Conservation (phyloP, 2,113 vertebrate species). For the Taurulus bubalis region DNA sequence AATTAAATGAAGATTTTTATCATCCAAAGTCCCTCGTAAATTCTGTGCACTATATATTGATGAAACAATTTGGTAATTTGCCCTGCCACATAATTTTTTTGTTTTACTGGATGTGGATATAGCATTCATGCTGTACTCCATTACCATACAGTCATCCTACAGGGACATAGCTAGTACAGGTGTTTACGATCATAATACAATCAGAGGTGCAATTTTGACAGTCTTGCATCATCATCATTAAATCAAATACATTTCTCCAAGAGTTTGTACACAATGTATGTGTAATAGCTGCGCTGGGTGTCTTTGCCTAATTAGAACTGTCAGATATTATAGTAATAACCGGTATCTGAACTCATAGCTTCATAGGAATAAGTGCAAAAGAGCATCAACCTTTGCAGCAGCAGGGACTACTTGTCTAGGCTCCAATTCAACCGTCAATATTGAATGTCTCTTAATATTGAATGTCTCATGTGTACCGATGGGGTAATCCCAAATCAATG, state of each 20-base stretch:
- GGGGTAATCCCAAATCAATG: conserved; percentile 38
- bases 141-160: background rate
- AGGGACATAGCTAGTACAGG: background rate
- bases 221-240: background rate
- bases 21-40: background rate
- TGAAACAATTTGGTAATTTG: background rate
- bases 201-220: no score
- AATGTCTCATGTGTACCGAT: conserved; percentile 9
- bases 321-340: background rate
- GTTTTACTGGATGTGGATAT: background rate
- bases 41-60: background rate
- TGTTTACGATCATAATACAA: no score
- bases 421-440: conserved; percentile 52
- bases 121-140: background rate
- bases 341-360: background rate
- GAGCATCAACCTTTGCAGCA: conserved; percentile 14
- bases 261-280: no score
- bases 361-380: conserved; percentile 1
- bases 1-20: background rate
- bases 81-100: background rate
- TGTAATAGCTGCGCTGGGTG: background rate
- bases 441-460: conserved; percentile 48
- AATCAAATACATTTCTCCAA: background rate
- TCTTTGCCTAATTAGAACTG: conserved; percentile 13
- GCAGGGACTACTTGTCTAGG: conserved; percentile 2